These are phyloP conservation scores for Loriculus beryllinus DNA, from an alignment of 2,797 vertebrate species.

Conservation along the genomic window DNA sequence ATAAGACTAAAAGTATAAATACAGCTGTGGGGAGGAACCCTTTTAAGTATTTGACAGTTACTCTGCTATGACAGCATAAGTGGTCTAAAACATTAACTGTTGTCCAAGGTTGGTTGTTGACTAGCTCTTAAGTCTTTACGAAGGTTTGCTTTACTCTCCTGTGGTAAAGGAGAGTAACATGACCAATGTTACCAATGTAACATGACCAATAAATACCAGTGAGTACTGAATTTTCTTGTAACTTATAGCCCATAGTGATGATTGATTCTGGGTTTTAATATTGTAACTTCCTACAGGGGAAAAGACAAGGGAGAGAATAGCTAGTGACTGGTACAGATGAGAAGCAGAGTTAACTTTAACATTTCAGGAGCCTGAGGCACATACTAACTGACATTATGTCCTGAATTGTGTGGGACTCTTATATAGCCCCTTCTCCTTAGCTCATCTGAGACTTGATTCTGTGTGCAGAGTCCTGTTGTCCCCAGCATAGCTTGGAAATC, in stretches of 20 bases:
- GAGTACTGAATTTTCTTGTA: neutral
- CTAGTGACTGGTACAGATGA: neutral
- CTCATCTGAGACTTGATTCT: neutral
- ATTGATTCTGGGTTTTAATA: neutral
- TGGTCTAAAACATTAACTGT: neutral
- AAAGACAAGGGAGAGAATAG: neutral
- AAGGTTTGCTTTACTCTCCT: neutral
- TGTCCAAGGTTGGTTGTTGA: neutral
- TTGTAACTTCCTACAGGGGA: neutral
- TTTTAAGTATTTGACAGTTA: neutral
- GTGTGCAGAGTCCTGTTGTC: neutral
- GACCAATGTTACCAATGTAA: neutral
- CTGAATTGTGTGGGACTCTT: neutral
- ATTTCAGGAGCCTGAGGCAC: neutral
- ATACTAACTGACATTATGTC: neutral
- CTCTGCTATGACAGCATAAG: neutral
- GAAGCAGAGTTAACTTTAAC: neutral
- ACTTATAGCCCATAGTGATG: neutral
- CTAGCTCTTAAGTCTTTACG: neutral
- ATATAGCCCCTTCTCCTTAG: neutral
- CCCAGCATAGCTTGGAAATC: neutral
- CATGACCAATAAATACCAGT: neutral
- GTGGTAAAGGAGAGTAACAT: neutral
- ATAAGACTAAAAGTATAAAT: neutral
- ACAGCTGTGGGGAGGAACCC: neutral